Conservation (phyloP, 2,113 vertebrate species). For the Pomatostomus ruficeps region DNA sequence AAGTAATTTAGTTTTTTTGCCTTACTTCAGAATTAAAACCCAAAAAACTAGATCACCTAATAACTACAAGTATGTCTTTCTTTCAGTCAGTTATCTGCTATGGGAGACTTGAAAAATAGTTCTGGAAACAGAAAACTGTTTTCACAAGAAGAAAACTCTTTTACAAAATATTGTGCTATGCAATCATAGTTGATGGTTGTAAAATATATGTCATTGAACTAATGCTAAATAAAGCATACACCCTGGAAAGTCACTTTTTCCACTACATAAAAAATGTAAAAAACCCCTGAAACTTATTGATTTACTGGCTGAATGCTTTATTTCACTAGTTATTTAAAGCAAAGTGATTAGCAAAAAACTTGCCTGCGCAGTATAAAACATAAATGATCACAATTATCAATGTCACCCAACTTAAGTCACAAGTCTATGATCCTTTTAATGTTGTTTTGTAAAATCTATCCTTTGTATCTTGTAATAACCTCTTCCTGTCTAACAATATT, state of each 20-base stretch:
- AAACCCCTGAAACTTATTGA: accelerated
- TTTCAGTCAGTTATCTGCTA: neutral
- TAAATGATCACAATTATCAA: neutral
- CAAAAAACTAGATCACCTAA: neutral
- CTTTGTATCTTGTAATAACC: neutral
- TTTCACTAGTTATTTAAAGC: neutral
- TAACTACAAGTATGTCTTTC: neutral
- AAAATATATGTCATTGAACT: neutral
- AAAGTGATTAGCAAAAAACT: neutral
- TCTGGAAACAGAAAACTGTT: neutral
- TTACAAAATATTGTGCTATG: neutral
- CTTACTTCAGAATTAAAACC: neutral
- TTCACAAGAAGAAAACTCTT: neutral
- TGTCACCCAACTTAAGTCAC: neutral
- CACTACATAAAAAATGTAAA: neutral
- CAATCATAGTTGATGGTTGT: neutral
- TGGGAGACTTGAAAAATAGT: neutral
- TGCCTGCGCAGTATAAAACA: neutral
- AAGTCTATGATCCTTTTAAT: neutral
- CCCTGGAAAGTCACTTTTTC: neutral
- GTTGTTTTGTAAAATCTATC: neutral
- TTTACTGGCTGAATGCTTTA: neutral
- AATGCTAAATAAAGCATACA: neutral
- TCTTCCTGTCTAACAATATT: neutral
- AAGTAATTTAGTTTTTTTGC: neutral